Percentiles rank a stretch among this genome's conserved stretches.
phyloP scores from a whole-genome alignment of 2,888 invertebrate genomes.

The Dicycla oo region DNA sequence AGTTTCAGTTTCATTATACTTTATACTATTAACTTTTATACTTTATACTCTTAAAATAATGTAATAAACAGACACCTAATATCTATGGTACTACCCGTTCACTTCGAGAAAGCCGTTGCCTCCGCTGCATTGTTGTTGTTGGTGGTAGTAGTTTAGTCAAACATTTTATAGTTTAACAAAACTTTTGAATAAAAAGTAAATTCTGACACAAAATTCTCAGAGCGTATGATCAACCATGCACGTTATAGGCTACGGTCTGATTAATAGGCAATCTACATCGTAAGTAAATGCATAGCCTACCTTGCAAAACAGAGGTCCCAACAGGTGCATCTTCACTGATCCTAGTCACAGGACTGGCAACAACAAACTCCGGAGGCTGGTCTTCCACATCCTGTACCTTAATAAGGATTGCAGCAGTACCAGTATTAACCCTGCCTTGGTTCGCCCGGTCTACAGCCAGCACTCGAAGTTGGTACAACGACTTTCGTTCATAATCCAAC shows the following conservation, averaged over 20 bases:
- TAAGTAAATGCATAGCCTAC: conserved; percentile 80
- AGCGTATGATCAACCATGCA: background rate
- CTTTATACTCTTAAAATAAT: background rate
- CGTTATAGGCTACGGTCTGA: background rate
- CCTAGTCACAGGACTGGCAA: conserved; percentile 96
- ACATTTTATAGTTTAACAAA: background rate
- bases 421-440: conserved; percentile 95
- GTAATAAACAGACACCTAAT: background rate
- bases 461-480: conserved; percentile 95
- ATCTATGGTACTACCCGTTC: background rate
- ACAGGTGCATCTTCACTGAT: conserved; percentile 96
- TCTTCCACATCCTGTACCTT: conserved; percentile 97
- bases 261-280: background rate
- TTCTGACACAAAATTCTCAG: background rate
- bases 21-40: too few species aligned
- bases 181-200: background rate
- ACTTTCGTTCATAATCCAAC: conserved; percentile 96
- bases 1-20: background rate
- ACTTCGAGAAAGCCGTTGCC: too few species aligned
- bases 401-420: conserved; percentile 96
- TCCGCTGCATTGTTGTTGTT: too few species aligned
- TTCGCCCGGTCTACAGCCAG: conserved; percentile 96
- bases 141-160: too few species aligned
- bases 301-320: conserved; percentile 96
- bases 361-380: conserved; percentile 97